A percentile compares a stretch with the other conserved stretches of the same genome.
These are phyloP conservation scores for Gambusia holbrooki DNA, from an alignment of 2,113 vertebrate species.

Conservation along the genomic window DNA sequence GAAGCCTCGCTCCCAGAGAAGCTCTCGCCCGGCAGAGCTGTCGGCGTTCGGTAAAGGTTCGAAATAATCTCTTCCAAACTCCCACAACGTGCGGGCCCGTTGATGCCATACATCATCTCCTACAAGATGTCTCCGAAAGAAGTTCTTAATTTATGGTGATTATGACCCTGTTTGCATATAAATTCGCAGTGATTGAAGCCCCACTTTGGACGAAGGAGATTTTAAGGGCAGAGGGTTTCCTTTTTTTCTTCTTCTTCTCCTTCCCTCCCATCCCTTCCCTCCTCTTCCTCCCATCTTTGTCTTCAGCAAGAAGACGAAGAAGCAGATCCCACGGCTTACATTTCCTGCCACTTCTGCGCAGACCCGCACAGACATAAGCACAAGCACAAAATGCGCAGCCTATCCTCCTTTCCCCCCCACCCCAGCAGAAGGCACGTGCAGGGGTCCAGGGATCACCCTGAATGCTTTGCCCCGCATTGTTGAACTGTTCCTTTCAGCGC, in stretches of 20 bases:
- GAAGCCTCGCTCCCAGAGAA: slow-evolving; percentile 46
- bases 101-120: slow-evolving; percentile 59
- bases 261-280: too few relatives aligned
- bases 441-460: slow-evolving; percentile 80
- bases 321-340: slow-evolving; percentile 59
- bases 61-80: slow-evolving; percentile 56
- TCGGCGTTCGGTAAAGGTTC: slow-evolving; percentile 37
- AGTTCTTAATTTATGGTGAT: slow-evolving; percentile 60
- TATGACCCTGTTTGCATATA: slow-evolving; percentile 63
- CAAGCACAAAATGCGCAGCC: slow-evolving; percentile 44
- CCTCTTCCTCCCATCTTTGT: slow-evolving; percentile 19
- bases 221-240: background rate
- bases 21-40: slow-evolving; percentile 49
- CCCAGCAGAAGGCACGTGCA: slow-evolving; percentile 76
- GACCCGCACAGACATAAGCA: slow-evolving; percentile 35
- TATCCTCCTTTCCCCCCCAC: slow-evolving; percentile 40
- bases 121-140: slow-evolving; percentile 35
- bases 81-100: slow-evolving; percentile 39
- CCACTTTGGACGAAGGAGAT: slow-evolving; percentile 51
- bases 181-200: slow-evolving; percentile 43
- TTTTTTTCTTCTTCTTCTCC: background rate
- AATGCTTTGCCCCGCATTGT: slow-evolving; percentile 80
- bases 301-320: slow-evolving; percentile 18
- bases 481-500: slow-evolving; percentile 73
- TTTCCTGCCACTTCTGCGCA: slow-evolving; percentile 43